A percentile compares a stretch with the other conserved stretches of the same genome.
These are phyloP conservation scores for Pocillopora verrucosa DNA, from an alignment of 64 coral and sea anemone species.

Conservation along the genomic window DNA sequence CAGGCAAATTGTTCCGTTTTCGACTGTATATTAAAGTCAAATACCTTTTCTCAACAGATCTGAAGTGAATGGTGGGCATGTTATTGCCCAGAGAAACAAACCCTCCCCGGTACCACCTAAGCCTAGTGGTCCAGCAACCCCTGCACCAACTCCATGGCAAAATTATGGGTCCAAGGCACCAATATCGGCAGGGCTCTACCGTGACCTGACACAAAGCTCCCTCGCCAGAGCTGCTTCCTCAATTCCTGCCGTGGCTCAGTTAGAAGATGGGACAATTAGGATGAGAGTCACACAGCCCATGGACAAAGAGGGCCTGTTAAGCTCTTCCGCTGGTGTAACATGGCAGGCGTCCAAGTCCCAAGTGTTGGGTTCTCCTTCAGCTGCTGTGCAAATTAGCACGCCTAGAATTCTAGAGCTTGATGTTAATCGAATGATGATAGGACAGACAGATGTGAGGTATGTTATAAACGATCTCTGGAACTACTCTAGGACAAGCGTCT, in stretches of 20 bases:
- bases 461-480: neutral
- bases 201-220: slow-evolving; percentile 48
- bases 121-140: slow-evolving; percentile 31
- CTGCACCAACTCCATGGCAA: slow-evolving; percentile 73
- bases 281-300: slow-evolving; percentile 60
- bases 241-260: slow-evolving; percentile 48
- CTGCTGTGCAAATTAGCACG: slow-evolving; percentile 34
- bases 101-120: slow-evolving; percentile 32
- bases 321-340: neutral
- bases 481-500: too few relatives aligned
- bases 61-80: slow-evolving; percentile 56
- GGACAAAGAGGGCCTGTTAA: slow-evolving; percentile 15
- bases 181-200: slow-evolving; percentile 38
- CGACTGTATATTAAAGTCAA: too few relatives aligned
- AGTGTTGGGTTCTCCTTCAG: slow-evolving; percentile 17
- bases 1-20: too few relatives aligned
- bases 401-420: slow-evolving; percentile 78
- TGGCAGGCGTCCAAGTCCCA: slow-evolving; percentile 63
- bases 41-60: slow-evolving; percentile 11
- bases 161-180: neutral
- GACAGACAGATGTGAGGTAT: slow-evolving; percentile 61
- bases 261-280: slow-evolving; percentile 60
- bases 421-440: slow-evolving; percentile 84
- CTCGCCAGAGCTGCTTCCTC: slow-evolving; percentile 43
- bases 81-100: slow-evolving; percentile 64